These are phyloP conservation scores for Dromas ardeola DNA, from an alignment of 2,113 vertebrate genomes.

Conservation along the genomic window DNA sequence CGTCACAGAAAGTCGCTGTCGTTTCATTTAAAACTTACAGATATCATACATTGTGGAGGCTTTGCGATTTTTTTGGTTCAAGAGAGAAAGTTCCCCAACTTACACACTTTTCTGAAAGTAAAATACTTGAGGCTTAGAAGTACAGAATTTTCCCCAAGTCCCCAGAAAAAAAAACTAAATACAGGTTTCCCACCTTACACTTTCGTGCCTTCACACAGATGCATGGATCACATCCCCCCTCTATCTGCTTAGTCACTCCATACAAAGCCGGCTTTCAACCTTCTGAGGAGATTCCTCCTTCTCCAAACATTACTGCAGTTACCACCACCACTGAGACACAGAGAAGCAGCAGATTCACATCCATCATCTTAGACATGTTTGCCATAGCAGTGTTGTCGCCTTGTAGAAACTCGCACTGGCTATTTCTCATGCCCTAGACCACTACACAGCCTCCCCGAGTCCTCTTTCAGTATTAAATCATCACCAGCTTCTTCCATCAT, in stretches of 20 bases:
- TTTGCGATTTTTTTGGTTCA: not conserved
- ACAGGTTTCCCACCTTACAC: not conserved
- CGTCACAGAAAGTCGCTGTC: not conserved
- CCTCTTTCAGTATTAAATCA: not conserved
- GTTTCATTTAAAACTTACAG: not conserved
- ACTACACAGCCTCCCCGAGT: not conserved
- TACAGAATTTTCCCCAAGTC: not conserved
- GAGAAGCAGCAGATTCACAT: not conserved
- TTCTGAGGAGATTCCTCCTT: not conserved
- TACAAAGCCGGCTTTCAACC: not conserved
- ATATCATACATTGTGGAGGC: not conserved
- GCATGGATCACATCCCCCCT: not conserved
- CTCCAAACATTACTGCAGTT: not conserved
- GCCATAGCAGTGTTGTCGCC: not conserved
- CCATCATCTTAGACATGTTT: not conserved
- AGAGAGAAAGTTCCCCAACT: not conserved
- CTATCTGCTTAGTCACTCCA: not conserved
- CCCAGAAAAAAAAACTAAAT: not conserved
- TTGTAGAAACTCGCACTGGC: rapidly evolving
- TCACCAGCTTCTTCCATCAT: not conserved
- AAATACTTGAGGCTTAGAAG: not conserved
- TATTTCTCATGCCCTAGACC: not conserved
- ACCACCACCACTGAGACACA: not conserved
- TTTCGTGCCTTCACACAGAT: not conserved
- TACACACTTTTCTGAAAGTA: not conserved